Percentiles rank a stretch among this genome's conserved stretches.
phyloP scores from a whole-genome alignment of 2,888 invertebrate genomes.

The Volucella inflata region DNA sequence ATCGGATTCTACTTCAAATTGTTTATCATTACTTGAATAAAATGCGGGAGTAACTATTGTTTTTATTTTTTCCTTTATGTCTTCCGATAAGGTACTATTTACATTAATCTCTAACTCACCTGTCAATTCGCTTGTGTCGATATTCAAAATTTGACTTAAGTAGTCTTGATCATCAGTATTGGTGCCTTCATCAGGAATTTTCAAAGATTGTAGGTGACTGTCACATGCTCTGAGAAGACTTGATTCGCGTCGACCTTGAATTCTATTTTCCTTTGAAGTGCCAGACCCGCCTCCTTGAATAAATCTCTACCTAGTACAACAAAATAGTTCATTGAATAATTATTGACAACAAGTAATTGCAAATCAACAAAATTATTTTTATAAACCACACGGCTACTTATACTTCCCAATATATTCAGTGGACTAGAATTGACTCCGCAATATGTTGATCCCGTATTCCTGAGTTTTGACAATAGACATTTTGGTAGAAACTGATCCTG shows the following conservation, averaged over 20 bases:
- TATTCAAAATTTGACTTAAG: too few species aligned
- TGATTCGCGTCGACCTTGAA: not conserved
- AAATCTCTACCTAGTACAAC: slow-evolving; percentile 1
- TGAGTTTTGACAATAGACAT: not conserved
- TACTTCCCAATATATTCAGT: too few species aligned
- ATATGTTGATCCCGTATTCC: not conserved
- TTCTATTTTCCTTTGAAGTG: not conserved
- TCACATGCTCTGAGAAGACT: not conserved
- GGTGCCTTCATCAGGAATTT: too few species aligned
- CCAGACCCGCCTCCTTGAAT: too few species aligned
- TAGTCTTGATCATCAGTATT: too few species aligned
- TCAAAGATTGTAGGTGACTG: not conserved
- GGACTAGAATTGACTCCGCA: too few species aligned
- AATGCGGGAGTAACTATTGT: not conserved
- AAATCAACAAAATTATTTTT: not conserved
- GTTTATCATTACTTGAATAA: not conserved
- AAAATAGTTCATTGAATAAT: slow-evolving; percentile 15
- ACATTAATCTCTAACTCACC: too few species aligned
- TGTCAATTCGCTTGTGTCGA: too few species aligned
- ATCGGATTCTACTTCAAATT: not conserved
- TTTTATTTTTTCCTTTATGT: not conserved
- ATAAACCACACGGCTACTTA: too few species aligned
- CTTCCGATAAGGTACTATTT: too few species aligned
- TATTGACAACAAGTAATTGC: not conserved
- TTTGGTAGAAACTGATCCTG: not conserved